Conservation (phyloP, 2,113 vertebrate genomes). For the Chiloscyllium plagiosum region DNA sequence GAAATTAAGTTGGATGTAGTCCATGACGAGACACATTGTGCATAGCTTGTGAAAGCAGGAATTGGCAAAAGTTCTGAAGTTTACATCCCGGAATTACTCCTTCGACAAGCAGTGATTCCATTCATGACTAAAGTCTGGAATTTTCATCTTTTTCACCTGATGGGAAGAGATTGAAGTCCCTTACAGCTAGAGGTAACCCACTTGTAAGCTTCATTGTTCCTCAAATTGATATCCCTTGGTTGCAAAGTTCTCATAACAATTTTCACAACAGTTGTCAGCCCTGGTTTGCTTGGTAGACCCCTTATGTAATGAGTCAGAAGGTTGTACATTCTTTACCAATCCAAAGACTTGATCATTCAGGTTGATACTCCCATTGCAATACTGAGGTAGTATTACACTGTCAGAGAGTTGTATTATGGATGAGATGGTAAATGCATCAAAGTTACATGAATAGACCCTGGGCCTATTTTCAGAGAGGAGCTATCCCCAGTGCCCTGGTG, state of each 20-base stretch:
- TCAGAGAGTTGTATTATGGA: too few species aligned
- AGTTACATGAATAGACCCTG: too few species aligned
- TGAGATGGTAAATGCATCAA: too few species aligned
- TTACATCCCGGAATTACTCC: background rate
- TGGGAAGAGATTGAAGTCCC: background rate
- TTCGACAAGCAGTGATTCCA: background rate
- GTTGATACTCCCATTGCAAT: too few species aligned
- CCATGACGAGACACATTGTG: background rate
- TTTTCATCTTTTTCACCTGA: background rate
- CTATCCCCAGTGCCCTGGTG: too few species aligned
- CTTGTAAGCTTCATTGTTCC: background rate
- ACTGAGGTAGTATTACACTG: too few species aligned
- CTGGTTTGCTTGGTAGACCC: too few species aligned
- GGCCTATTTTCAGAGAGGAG: too few species aligned
- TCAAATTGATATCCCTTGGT: background rate
- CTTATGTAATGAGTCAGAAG: too few species aligned
- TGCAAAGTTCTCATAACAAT: background rate
- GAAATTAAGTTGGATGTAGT: background rate
- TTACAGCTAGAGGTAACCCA: background rate
- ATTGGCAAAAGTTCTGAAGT: background rate
- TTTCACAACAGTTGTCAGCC: too few species aligned
- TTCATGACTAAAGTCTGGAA: background rate
- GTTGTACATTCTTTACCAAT: too few species aligned
- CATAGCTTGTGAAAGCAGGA: background rate
- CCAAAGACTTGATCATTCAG: too few species aligned